A percentile compares a stretch with the other conserved stretches of the same genome.
Evolutionary conservation across 2,113 vertebrate genomes (phyloP).

Genomic region (Ammodramus savannarum): DNA sequence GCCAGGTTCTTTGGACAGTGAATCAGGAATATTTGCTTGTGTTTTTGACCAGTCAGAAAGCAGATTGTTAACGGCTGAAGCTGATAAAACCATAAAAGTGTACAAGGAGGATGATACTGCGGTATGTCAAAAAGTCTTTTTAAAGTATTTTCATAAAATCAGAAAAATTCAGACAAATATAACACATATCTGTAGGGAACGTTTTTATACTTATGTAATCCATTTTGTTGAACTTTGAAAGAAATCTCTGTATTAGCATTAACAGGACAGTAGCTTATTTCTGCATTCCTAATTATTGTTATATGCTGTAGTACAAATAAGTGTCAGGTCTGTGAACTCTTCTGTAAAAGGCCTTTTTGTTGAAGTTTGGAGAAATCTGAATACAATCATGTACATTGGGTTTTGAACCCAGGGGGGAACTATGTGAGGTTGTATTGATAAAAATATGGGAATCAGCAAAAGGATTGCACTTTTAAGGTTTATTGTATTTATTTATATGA

Average conservation of each 20-base stretch:
- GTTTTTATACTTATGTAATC: not conserved
- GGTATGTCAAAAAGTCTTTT: constrained; percentile 68
- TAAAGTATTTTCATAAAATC: not conserved
- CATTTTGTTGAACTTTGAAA: not conserved
- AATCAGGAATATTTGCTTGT: constrained; percentile 97
- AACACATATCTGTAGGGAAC: accelerated
- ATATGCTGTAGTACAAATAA: not conserved
- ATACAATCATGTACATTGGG: not conserved
- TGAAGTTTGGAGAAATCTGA: not conserved
- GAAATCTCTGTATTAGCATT: not conserved
- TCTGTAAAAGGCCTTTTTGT: not conserved
- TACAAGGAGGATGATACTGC: constrained; percentile 95
- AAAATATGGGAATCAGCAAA: not conserved
- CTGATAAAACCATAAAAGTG: constrained; percentile 98
- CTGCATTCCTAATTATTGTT: not conserved
- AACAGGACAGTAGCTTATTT: not conserved
- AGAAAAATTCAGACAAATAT: not conserved
- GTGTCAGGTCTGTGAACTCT: not conserved
- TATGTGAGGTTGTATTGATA: not conserved
- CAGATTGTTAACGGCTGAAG: constrained; percentile 91
- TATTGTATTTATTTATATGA: not conserved
- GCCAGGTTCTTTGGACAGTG: constrained; percentile 95
- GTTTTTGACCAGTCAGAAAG: constrained; percentile 93
- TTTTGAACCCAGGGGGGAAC: not conserved
- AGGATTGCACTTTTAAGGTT: not conserved